A percentile compares a stretch with the other conserved stretches of the same genome.
These are phyloP conservation scores for Characodon lateralis DNA, from an alignment of 2,797 vertebrate species.

Conservation along the genomic window DNA sequence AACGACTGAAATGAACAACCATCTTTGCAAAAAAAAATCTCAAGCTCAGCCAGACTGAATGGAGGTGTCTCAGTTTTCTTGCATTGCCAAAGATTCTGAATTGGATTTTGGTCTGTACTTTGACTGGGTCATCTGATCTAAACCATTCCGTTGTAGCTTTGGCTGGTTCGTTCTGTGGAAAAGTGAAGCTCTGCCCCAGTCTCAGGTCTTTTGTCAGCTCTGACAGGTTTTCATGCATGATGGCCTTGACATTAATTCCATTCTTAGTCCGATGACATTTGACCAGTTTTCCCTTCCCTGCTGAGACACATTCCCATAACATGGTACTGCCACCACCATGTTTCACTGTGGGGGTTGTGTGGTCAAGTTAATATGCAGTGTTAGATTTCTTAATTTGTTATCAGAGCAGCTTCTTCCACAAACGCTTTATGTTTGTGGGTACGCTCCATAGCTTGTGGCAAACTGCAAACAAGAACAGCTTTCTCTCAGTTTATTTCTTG, in stretches of 20 bases:
- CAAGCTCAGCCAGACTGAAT: background rate
- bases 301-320: too few species aligned
- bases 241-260: background rate
- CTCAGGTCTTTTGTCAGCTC: background rate
- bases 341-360: too few species aligned
- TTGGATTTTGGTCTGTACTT: background rate
- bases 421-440: too few species aligned
- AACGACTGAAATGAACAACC: background rate
- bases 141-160: background rate
- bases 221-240: background rate
- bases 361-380: too few species aligned
- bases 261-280: too few species aligned
- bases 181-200: background rate
- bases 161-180: background rate
- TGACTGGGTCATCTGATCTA: background rate
- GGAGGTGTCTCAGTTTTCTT: background rate
- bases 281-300: too few species aligned
- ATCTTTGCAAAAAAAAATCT: background rate
- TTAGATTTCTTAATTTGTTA: too few species aligned
- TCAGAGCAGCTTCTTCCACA: too few species aligned
- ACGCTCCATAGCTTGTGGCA: too few species aligned
- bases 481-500: too few species aligned
- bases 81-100: background rate
- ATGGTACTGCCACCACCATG: too few species aligned
- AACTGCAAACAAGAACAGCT: too few species aligned